These are phyloP conservation scores for Tolmerus cingulatus DNA, from an alignment of 2,888 invertebrate genomes.

Conservation along the genomic window DNA sequence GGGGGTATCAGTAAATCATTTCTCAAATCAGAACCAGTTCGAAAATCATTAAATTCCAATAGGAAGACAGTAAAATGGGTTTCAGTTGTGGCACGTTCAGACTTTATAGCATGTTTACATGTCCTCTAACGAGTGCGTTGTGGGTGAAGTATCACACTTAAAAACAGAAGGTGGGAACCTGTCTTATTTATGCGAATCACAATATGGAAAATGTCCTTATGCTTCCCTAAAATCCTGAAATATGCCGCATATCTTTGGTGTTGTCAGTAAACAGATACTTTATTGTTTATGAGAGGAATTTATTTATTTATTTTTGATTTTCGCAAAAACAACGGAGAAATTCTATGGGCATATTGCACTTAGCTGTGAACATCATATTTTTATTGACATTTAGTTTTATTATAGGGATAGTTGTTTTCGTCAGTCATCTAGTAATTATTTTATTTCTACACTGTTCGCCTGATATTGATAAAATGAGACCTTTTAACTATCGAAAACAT, in stretches of 20 bases:
- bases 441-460: too few species aligned
- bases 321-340: background rate
- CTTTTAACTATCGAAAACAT: too few species aligned
- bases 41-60: slow-evolving; percentile 34
- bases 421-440: too few species aligned
- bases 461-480: too few species aligned
- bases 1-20: slow-evolving; percentile 12
- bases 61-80: slow-evolving; percentile 12
- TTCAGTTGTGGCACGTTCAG: slow-evolving; percentile 6
- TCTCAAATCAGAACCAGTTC: slow-evolving; percentile 25
- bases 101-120: slow-evolving; percentile 15
- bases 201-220: background rate
- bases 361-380: too few species aligned
- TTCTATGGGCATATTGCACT: too few species aligned
- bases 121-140: background rate
- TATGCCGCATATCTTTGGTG: background rate
- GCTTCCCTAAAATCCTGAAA: background rate
- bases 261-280: background rate
- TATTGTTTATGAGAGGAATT: background rate
- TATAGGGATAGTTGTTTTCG: too few species aligned
- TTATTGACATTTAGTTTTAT: too few species aligned
- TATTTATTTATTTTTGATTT: background rate
- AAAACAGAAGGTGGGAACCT: background rate
- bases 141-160: background rate
- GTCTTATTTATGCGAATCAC: background rate